These are phyloP conservation scores for Tortricodes alternella DNA, from an alignment of 2,888 invertebrate species.

Conservation along the genomic window DNA sequence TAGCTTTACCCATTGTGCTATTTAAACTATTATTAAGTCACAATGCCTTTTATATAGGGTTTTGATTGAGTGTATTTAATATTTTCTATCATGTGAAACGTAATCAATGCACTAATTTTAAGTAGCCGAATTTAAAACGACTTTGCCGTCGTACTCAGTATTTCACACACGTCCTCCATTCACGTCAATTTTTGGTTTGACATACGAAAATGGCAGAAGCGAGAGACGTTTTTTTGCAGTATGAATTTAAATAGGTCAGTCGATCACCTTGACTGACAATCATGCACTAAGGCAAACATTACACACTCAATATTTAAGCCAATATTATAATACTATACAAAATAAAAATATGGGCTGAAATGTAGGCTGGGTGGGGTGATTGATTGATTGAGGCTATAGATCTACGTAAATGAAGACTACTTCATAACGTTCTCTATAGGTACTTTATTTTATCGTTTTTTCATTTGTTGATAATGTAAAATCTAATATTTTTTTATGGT, in stretches of 20 bases:
- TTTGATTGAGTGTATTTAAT: slow-evolving; percentile 62
- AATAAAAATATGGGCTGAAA: no score
- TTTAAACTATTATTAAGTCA: slow-evolving; percentile 64
- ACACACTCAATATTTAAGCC: no score
- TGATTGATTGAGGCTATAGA: no score
- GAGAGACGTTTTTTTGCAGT: neutral
- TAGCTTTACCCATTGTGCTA: slow-evolving; percentile 88
- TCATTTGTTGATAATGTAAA: no score
- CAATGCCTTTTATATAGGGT: slow-evolving; percentile 66
- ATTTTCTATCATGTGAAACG: slow-evolving; percentile 80
- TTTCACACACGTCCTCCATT: slow-evolving; percentile 33
- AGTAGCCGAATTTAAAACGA: slow-evolving; percentile 53
- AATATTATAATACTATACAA: no score
- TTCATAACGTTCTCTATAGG: no score
- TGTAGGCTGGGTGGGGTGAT: no score
- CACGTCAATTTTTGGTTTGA: slow-evolving; percentile 32
- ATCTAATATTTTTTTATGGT: no score
- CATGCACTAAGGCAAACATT: no score
- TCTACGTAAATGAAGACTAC: no score
- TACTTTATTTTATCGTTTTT: no score
- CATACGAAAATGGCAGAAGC: neutral
- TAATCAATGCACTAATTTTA: slow-evolving; percentile 61
- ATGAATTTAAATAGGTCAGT: neutral
- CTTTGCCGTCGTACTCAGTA: slow-evolving; percentile 67
- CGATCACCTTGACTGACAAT: no score